Evolutionary conservation across 2,113 vertebrate species (phyloP).

Genomic region (Ptilorrhoa leucosticta): DNA sequence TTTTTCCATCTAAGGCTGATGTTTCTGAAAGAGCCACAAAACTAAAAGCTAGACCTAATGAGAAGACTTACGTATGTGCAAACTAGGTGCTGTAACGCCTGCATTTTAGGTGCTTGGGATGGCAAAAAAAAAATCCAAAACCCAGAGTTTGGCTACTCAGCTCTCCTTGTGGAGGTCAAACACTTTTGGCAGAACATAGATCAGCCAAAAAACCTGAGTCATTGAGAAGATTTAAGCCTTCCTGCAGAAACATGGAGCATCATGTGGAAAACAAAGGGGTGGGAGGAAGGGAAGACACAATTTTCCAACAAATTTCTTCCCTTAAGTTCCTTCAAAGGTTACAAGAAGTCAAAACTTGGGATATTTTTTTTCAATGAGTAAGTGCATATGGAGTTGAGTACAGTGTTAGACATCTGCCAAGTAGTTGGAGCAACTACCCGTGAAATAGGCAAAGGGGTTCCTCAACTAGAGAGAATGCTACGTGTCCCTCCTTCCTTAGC

Average conservation of each 20-base stretch:
- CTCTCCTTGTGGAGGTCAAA: neutral
- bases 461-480: neutral
- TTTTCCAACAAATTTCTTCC: neutral
- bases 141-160: neutral
- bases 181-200: neutral
- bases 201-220: neutral
- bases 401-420: neutral
- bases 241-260: neutral
- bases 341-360: neutral
- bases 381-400: neutral
- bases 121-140: neutral
- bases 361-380: neutral
- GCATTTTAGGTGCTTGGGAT: neutral
- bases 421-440: neutral
- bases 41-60: neutral
- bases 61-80: neutral
- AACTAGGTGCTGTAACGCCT: neutral
- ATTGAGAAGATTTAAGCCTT: neutral
- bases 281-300: neutral
- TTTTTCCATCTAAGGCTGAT: neutral
- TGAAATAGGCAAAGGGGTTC: neutral
- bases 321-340: neutral
- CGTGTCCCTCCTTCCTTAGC: fast-evolving
- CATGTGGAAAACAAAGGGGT: neutral
- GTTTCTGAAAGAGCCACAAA: neutral